These are phyloP conservation scores for Octodon degus DNA, from an alignment of 2,113 vertebrate genomes.

Conservation along the genomic window DNA sequence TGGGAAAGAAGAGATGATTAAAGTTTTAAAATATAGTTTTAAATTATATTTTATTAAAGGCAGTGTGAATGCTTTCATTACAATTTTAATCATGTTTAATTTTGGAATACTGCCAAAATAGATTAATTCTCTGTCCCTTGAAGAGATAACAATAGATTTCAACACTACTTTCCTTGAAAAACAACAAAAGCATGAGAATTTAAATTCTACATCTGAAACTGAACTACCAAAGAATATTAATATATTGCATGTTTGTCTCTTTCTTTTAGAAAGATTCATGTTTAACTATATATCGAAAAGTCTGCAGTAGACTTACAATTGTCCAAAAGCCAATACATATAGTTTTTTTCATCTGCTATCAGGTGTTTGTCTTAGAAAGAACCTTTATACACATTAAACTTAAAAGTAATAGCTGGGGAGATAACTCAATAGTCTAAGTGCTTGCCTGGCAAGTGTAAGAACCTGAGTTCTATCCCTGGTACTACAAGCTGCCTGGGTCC, in stretches of 20 bases:
- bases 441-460: no score
- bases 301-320: not conserved
- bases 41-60: slow-evolving; percentile 34
- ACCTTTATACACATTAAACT: not conserved
- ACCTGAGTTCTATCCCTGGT: no score
- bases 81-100: slow-evolving; percentile 56
- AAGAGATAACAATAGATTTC: slow-evolving; percentile 59
- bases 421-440: no score
- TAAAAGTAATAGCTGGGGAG: not conserved
- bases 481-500: no score
- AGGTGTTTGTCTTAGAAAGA: not conserved
- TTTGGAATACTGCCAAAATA: slow-evolving; percentile 23
- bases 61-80: not conserved
- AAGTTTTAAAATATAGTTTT: not conserved
- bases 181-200: not conserved
- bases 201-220: not conserved
- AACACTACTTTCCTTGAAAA: slow-evolving; percentile 30
- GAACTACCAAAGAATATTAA: slow-evolving; percentile 3
- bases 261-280: not conserved
- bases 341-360: not conserved
- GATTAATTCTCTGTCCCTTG: slow-evolving; percentile 1
- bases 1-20: no score
- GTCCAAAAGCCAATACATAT: not conserved
- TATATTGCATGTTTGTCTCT: not conserved
- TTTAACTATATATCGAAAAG: not conserved